A percentile compares a stretch with the other conserved stretches of the same genome.
These are phyloP conservation scores for Pocillopora verrucosa DNA, from an alignment of 64 coral and sea anemone species.

Conservation along the genomic window DNA sequence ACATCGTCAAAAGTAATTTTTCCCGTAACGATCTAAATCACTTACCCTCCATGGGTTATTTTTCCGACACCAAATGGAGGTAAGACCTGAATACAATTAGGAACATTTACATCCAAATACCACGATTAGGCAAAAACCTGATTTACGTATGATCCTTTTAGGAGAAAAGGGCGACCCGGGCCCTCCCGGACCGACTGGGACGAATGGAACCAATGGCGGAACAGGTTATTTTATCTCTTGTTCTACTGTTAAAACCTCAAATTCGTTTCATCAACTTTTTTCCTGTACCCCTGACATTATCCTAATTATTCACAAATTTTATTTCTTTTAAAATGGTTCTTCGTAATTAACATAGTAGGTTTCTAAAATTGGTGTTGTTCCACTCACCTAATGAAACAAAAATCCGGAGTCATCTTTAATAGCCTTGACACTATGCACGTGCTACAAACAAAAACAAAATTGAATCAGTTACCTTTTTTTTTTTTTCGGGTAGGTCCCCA, in stretches of 20 bases:
- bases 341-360: too few relatives aligned
- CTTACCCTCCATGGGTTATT: too few relatives aligned
- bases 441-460: neutral
- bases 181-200: neutral
- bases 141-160: neutral
- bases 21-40: too few relatives aligned
- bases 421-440: neutral
- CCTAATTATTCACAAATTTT: too few relatives aligned
- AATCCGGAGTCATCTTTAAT: neutral
- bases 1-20: too few relatives aligned
- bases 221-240: neutral
- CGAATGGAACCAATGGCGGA: neutral
- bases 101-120: too few relatives aligned
- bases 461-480: neutral
- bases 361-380: neutral
- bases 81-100: too few relatives aligned
- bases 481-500: neutral
- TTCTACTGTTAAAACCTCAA: too few relatives aligned
- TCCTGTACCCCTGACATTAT: too few relatives aligned
- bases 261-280: too few relatives aligned
- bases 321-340: too few relatives aligned
- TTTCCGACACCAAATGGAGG: too few relatives aligned
- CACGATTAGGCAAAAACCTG: neutral
- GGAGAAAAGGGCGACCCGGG: conserved; percentile 28
- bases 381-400: neutral